Evolutionary conservation across 1,140 invertebrate species (phyloP).

Genomic region (Caenorhabditis briggsae): DNA sequence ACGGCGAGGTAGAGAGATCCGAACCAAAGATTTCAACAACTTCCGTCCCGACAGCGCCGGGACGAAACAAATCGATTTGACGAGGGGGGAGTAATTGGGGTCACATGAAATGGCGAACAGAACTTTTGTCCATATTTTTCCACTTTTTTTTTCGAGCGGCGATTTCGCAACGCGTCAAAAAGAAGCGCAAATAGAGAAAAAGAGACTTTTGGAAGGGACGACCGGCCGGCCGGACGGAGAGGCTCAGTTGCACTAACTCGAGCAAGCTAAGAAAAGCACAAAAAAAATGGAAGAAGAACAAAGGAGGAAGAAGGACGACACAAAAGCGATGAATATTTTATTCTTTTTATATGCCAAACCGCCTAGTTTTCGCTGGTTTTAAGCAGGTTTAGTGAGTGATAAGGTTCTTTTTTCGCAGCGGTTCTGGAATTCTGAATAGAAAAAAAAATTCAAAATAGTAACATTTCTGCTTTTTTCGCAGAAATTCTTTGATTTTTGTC

Average conservation of each 20-base stretch:
- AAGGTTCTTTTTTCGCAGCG: too few species aligned
- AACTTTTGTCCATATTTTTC: neutral
- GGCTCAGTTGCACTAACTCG: constrained; percentile 34
- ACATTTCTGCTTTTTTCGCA: too few species aligned
- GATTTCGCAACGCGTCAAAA: constrained; percentile 40
- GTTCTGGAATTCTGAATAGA: too few species aligned
- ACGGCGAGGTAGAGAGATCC: neutral
- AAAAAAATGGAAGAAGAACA: neutral
- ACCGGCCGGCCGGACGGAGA: neutral
- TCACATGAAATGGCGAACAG: neutral
- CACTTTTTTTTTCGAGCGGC: neutral
- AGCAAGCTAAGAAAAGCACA: neutral
- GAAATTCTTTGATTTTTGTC: too few species aligned
- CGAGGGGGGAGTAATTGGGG: neutral
- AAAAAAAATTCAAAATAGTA: too few species aligned
- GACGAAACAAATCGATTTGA: neutral
- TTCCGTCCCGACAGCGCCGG: neutral
- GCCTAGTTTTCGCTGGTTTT: too few species aligned
- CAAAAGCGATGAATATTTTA: constrained; percentile 19
- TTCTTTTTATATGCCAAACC: neutral
- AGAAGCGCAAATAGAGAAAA: constrained; percentile 26
- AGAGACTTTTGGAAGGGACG: neutral
- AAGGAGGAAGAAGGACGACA: neutral
- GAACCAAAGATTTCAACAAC: constrained; percentile 37
- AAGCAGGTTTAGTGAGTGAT: too few species aligned